Base-by-base conservation (phyloP, 2,888 invertebrate species). In the Zaprionus lineosus region DNA sequence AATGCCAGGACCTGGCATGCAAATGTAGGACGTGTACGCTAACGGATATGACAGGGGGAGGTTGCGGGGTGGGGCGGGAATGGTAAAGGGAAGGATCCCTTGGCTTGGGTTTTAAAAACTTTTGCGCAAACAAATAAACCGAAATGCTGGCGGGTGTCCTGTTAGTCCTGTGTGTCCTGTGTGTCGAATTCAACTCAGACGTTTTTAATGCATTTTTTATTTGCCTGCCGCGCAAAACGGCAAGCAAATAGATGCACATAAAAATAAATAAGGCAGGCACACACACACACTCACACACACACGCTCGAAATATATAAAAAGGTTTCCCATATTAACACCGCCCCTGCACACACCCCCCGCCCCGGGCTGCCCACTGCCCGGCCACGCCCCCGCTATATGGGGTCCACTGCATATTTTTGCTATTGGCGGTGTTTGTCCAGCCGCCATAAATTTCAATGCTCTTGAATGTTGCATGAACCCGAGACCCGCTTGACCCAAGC, bases 401-500 rank as follows among this genome's bases (percentile, higher is more conserved):
- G 4, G 21, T 21, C 46, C 57, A 41, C 73, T 79, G 64, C 82
- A 68, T 62, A 74, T 65, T 64, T 62, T 63, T 51, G 63, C 82
- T 66, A 68, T 84, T 71, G 84, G 67, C 70, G 46, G 31, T 56
- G 37, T 63, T 55, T 83, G 81, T 81, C 81, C 81, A 83, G 85
- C 71, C 84, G 85, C 85, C 85, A 81, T 81, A 81, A 81, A 81
- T 81, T 81, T 83, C 79, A 85, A 73, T 85, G 75, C 81, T 85
- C 53, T 61, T 81, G 76, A 81, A 81, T 81, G 73, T 81, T 81
- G 73, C 73, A 81, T 85, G 76, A 79, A 33, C 62, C 73, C 73
- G 8, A 19, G 28, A n/a, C n/a, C n/a, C 33, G 47, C 15, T 34
- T 19, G 24, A n/a, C 4, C 14, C 12, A 33, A 15, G 34, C 18